Evolutionary conservation across 1,140 invertebrate species (phyloP).

Genomic region (Ceratitis capitata): DNA sequence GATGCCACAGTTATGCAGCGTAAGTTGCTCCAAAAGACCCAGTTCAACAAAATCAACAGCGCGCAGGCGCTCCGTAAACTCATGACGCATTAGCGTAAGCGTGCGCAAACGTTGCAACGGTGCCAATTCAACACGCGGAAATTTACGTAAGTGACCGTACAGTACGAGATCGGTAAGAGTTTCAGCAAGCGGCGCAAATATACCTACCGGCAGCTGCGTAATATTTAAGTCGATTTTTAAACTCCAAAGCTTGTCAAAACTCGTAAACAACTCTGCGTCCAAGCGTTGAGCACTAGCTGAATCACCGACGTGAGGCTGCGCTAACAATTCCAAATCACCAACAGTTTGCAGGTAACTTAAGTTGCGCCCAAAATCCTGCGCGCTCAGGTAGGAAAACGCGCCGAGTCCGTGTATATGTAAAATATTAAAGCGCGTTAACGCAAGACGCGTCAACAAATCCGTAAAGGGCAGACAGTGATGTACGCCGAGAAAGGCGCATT

Average conservation of each 20-base stretch:
- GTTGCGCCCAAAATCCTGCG: neutral
- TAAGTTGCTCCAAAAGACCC: neutral
- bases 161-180: neutral
- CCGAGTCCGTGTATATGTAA: neutral
- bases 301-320: neutral
- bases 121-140: neutral
- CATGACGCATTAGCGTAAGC: neutral
- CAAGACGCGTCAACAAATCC: neutral
- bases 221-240: conserved; percentile 3
- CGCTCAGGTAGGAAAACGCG: neutral
- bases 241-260: neutral
- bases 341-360: neutral
- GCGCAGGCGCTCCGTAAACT: neutral
- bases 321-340: neutral
- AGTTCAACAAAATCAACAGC: neutral
- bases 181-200: neutral
- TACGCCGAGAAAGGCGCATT: neutral
- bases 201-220: neutral
- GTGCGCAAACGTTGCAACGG: neutral
- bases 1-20: neutral
- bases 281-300: neutral
- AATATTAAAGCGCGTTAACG: neutral
- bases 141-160: neutral
- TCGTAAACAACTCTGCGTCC: neutral
- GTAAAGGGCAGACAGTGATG: neutral